Evolutionary conservation across 2,888 invertebrate genomes (phyloP), one percentile per base, ranked within the genome.

Genomic region (Phoronis australis): DNA sequence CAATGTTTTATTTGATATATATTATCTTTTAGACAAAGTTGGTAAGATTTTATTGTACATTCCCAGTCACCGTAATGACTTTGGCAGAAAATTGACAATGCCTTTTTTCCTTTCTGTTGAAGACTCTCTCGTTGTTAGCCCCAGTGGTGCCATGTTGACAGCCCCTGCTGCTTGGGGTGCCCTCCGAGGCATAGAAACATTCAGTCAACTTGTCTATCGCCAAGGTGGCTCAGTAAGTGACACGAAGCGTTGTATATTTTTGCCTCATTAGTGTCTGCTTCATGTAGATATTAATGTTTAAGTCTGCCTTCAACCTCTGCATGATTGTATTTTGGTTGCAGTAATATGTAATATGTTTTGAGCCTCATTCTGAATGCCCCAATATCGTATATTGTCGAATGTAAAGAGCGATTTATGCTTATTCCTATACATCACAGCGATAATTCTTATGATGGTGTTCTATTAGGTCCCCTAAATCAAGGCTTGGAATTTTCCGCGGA

Each of bases 151-250:
- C 6, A 49, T 50, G 4, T 51, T 62, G 5, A 55, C 45, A 15
- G 59, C 62, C 79, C 81, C 44, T 75, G 75, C 22, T 77, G 74
- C 56, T 80, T 82, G 48, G 80, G 78, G 42, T 77, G 79, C 45
- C 79, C 80, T 51, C 70, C 65, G 40, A 79, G 81, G 51, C 78
- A 80, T 48, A 80, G 81, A 46, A 80, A 81, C 88, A 0, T 88
- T 90, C 71, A 83, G 86, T 1, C 92, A 93, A 65, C 75, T 90
- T n/a, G 73, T 87, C 37, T 78, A 79, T 56, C 56, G 71, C 20
- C 66, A 74, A 25, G 71, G 71, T 21, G 66, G 71, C 3, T 66
- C 64, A 49, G 79, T 80, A 51, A 52, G 58, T 48, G 3, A 26
- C n/a, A n/a, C n/a, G n/a, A n/a, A n/a, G n/a, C 9, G 31, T 31